Evolutionary conservation across 2,797 vertebrate genomes (phyloP).

Genomic region (Phrynocephalus guinanensis): DNA sequence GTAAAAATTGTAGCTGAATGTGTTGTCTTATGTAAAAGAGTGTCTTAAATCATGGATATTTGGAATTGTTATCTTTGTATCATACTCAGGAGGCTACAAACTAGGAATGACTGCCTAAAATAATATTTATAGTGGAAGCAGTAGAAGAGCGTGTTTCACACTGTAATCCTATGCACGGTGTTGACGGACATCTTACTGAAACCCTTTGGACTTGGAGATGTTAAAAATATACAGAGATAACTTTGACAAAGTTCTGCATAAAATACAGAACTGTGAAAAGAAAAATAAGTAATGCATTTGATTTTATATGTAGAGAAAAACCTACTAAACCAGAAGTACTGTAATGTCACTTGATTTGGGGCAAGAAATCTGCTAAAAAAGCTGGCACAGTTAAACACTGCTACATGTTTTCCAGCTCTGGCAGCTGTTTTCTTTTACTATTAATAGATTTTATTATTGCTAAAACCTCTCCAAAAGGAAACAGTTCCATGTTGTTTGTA

Average conservation of each 20-base stretch:
- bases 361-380: constrained; percentile 39
- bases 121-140: constrained; percentile 52
- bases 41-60: constrained; percentile 42
- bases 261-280: constrained; percentile 50
- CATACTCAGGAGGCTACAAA: constrained; percentile 44
- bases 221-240: constrained; percentile 44
- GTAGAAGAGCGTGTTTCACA: constrained; percentile 58
- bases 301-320: constrained; percentile 42
- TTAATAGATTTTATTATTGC: constrained; percentile 26
- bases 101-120: constrained; percentile 53
- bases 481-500: not conserved
- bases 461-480: constrained; percentile 7
- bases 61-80: constrained; percentile 50
- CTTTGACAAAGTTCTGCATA: constrained; percentile 35
- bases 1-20: constrained; percentile 22
- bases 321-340: constrained; percentile 44
- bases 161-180: not conserved
- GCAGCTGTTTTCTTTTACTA: constrained; percentile 42
- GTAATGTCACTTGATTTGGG: constrained; percentile 40
- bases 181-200: not conserved
- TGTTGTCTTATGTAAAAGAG: constrained; percentile 40
- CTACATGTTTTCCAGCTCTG: constrained; percentile 37
- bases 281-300: constrained; percentile 32
- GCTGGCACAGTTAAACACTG: not conserved
- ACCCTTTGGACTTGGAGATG: not conserved